Evolutionary conservation across 2,888 invertebrate species (phyloP), one percentile per base, ranked within the genome.

Genomic region (Hydrotaea cyrtoneurina): DNA sequence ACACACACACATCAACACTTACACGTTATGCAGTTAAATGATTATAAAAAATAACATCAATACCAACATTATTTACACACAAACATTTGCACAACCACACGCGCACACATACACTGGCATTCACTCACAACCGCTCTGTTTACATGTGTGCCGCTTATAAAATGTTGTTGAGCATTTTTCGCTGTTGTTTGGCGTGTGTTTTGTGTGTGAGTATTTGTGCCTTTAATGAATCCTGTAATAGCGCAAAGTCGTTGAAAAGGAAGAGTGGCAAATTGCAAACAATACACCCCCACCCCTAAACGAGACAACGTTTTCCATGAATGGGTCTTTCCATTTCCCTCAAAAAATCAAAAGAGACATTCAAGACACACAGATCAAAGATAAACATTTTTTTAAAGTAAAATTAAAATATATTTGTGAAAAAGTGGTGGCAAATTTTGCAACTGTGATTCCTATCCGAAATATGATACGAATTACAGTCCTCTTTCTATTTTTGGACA

Each of bases 41-140:
- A 46, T 62, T 72, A 31, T 36, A 72, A 50, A 50, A 43, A 69
- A 46, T 53, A 69, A 59, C 23, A 72, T 50, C 39, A 78, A 71
- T 46, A 72, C 21, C 66, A 66, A 75, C 64, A 23, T 46, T 46
- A 69, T 69, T 69, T 21, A 39, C 46, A 69, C 15, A 46, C 69
- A 69, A 17, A 69, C 69, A 69, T 31, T 62, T 62, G 11, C 69
- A 15, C 69, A 69, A 46, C 31, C 31, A 43, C 69, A 69, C 46
- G 21, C 21, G 39, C 13, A 66, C 39, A 66, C 36, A 39, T 2
- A 39, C 10, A 62, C 21, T 10, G 15, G n/a, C n/a, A n/a, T n/a
- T n/a, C n/a, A 73, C 55, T 17, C n/a, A 31, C 5, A 17, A 19
- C 11, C 55, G 26, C 59, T 43, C 7, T 64, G 39, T 64, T 64